phyloP scores from a whole-genome alignment of 1,140 invertebrate species.

The Halictus rubicundus region DNA sequence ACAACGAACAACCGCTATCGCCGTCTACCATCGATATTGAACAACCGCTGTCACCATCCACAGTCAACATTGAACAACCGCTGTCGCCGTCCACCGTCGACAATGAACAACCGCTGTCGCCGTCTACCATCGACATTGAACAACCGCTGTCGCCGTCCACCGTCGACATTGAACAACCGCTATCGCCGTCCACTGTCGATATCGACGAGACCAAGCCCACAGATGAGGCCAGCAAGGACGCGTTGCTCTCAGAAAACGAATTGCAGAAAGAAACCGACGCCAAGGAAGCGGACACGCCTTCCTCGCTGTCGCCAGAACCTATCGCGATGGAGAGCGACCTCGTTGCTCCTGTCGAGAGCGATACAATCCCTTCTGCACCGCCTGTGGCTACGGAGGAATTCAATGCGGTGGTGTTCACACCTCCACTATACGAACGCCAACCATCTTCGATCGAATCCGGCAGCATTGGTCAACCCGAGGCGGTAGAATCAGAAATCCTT shows the following conservation, averaged over 20 bases:
- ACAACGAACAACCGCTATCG: constrained; percentile 17
- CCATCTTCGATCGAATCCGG: not conserved
- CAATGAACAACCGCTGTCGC: constrained; percentile 7
- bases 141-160: not conserved
- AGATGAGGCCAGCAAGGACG: constrained; percentile 31
- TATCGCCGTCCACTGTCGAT: not conserved
- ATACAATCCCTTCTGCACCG: too few species aligned
- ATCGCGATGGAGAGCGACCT: not conserved
- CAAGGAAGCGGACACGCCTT: constrained; percentile 17
- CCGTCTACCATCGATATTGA: constrained; percentile 26
- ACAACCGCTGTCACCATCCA: not conserved
- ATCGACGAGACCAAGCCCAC: constrained; percentile 27
- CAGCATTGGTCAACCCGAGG: too few species aligned
- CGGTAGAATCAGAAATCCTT: too few species aligned
- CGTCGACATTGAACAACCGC: constrained; percentile 17
- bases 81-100: not conserved
- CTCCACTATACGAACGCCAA: not conserved
- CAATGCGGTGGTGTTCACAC: not conserved
- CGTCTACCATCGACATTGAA: constrained; percentile 8
- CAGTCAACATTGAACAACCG: constrained; percentile 13
- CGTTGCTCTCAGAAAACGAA: not conserved
- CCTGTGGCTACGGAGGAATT: not conserved
- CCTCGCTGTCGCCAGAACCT: constrained; percentile 16
- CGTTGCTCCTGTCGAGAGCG: not conserved
- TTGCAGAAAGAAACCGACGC: not conserved